Evolutionary conservation across 2,113 vertebrate species (phyloP).

Genomic region (Ageneiosus marmoratus): DNA sequence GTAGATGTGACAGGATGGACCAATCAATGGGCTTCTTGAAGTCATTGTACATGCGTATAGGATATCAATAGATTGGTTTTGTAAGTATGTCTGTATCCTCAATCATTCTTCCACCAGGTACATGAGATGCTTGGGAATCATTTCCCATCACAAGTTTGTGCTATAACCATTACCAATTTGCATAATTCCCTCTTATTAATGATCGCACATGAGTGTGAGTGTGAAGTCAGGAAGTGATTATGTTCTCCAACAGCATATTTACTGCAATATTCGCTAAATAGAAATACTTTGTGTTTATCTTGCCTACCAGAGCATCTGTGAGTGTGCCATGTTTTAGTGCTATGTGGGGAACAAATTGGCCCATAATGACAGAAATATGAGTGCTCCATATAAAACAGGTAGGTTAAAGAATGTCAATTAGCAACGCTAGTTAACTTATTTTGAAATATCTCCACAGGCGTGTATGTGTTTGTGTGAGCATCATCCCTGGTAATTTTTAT

Average conservation of each 20-base stretch:
- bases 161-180: slow-evolving; percentile 17
- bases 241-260: slow-evolving; percentile 14
- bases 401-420: not conserved
- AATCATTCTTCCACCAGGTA: not conserved
- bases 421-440: not conserved
- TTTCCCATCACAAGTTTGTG: slow-evolving; percentile 13
- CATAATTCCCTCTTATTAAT: slow-evolving; percentile 29
- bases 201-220: not conserved
- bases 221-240: slow-evolving; percentile 24
- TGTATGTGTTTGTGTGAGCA: not conserved
- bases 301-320: not conserved
- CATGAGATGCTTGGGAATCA: not conserved
- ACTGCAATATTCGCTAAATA: slow-evolving; percentile 16
- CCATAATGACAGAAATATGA: slow-evolving; percentile 5
- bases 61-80: not conserved
- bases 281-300: slow-evolving; percentile 12
- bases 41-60: not conserved
- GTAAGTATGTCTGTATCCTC: not conserved
- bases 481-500: not conserved
- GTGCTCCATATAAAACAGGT: not conserved
- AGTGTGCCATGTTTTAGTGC: not conserved
- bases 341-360: not conserved
- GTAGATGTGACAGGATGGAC: not conserved
- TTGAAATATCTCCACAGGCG: not conserved
- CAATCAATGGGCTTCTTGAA: not conserved